Evolutionary conservation across 1,140 invertebrate genomes (phyloP), one percentile per base, ranked within the genome.

Genomic region (Holotrichia oblita): DNA sequence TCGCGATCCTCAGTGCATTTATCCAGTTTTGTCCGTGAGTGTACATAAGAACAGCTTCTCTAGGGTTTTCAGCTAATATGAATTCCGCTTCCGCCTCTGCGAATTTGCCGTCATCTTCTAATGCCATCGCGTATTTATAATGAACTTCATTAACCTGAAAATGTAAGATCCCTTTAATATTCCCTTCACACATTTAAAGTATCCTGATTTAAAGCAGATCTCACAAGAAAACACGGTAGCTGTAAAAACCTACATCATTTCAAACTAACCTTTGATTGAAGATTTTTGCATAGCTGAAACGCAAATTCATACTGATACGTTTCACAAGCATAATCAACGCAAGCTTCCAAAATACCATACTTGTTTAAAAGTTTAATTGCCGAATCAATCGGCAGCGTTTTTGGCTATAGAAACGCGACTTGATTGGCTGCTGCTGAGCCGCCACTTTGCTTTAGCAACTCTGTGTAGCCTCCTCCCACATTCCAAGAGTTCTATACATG

Each of bases 31-130:
- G 93, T 17, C 92, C 93, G 82, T 97, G 93, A 0, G 98, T 93
- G 87, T 98, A 97, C 97, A 99, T 99, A 27, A 97, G 90, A 2
- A 99, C 94, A 6, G 98, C 98, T 87, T 99, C 97, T 85, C 95
- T 95, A 0, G 97, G 93, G 83, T 97, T 97, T 10, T 90, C 92
- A 2, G 97, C 97, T 78, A 94, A 91, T 0, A 99, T 90, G 87
- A 98, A 99, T 82, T 98, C 94, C 17, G 91, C 91, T 87, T 99
- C 97, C 7, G 98, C 98, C 80, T 98, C 95, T 9, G 91, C 88
- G 73, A 96, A 97, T 82, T 94, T 92, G 0, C 95, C 95, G 82
- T 97, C 94, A 85, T 97, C 96, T 87, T 98, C 97, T 44, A 98
- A 87, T 8, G 92, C 92, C 89, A 96, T 93, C 8, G 97, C 97